phyloP scores from a whole-genome alignment of 2,797 vertebrate species.

The Heliangelus exortis region DNA sequence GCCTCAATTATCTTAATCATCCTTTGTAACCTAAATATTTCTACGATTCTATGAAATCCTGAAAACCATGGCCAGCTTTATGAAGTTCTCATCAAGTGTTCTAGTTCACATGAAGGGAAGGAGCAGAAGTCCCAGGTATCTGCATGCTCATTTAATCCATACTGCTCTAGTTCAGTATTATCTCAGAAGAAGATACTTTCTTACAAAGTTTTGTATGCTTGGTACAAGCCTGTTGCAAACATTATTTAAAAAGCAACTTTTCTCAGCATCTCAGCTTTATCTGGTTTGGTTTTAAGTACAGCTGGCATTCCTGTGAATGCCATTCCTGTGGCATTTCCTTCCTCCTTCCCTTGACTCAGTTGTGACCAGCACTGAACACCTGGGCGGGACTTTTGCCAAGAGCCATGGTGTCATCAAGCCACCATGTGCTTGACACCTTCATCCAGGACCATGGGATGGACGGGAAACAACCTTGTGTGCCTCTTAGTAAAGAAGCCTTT shows the following conservation, averaged over 20 bases:
- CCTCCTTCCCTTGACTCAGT: too few relatives aligned
- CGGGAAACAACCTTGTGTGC: background rate
- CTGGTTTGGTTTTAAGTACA: background rate
- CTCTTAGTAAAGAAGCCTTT: background rate
- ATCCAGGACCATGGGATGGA: background rate
- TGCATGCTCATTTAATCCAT: background rate
- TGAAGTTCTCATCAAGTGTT: background rate
- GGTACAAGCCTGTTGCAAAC: background rate
- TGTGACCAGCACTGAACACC: background rate
- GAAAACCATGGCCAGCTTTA: background rate
- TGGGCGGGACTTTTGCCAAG: background rate
- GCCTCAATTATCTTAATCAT: background rate
- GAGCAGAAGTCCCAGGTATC: background rate
- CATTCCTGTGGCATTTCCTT: too few relatives aligned
- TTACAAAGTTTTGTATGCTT: background rate
- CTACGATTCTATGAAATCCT: background rate
- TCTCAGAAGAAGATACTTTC: background rate
- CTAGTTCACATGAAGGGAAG: background rate
- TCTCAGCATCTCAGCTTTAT: background rate
- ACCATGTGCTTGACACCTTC: background rate
- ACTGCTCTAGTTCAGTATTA: background rate
- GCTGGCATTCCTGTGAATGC: background rate
- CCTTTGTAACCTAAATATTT: slow-evolving; percentile 16
- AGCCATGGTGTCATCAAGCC: background rate
- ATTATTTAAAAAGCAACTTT: background rate